A percentile compares a stretch with the other conserved stretches of the same genome.
Evolutionary conservation across 2,113 vertebrate species (phyloP).

Genomic region (Corythaixoides concolor): DNA sequence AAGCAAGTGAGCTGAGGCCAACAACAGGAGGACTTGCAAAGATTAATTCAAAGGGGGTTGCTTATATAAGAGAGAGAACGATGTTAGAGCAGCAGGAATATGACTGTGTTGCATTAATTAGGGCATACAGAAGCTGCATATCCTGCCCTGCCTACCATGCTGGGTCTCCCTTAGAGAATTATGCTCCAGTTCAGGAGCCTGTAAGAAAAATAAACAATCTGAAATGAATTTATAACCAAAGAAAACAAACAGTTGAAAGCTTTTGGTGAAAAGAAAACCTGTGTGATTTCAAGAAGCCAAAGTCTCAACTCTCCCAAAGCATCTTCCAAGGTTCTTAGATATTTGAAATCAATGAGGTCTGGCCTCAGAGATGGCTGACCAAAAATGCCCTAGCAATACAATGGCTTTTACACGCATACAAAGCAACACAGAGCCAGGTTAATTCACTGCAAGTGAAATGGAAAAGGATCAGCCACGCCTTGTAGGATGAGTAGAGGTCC

Average conservation of each 20-base stretch:
- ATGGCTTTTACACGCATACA: not conserved
- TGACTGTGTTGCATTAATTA: not conserved
- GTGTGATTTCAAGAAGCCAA: not conserved
- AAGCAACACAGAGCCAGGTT: not conserved
- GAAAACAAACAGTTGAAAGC: not conserved
- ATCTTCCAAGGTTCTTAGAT: not conserved
- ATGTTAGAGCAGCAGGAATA: not conserved
- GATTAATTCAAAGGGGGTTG: not conserved
- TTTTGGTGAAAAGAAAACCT: not conserved
- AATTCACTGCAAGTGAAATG: not conserved
- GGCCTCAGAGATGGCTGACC: not conserved
- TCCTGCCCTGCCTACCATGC: not conserved
- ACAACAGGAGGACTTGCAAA: not conserved
- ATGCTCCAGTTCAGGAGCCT: not conserved
- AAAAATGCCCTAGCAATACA: not conserved
- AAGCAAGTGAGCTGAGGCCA: not conserved
- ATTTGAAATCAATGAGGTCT: not conserved
- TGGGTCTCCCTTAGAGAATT: not conserved
- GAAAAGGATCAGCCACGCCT: not conserved
- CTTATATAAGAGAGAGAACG: not conserved
- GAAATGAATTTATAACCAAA: not conserved
- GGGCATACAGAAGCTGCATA: not conserved
- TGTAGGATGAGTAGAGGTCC: not conserved
- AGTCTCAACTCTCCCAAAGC: not conserved
- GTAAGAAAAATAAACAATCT: not conserved